These are phyloP conservation scores for Epistrophe eligans DNA, from an alignment of 2,888 invertebrate species.

Conservation along the genomic window DNA sequence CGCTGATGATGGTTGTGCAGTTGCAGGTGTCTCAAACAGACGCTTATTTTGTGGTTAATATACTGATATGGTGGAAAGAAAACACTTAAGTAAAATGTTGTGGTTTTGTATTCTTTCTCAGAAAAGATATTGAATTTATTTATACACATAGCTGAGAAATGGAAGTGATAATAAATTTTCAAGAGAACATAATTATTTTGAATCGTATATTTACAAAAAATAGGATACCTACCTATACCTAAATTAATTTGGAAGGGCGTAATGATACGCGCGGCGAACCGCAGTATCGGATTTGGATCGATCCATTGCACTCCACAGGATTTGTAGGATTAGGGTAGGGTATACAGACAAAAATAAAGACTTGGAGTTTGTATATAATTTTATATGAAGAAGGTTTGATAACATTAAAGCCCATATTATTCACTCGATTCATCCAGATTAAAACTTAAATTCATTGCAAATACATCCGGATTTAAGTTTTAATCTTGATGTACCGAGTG, in stretches of 20 bases:
- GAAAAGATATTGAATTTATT: conserved; percentile 52
- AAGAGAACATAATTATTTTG: neutral
- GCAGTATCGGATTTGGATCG: no score
- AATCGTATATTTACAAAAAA: neutral
- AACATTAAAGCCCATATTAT: no score
- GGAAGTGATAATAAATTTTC: conserved; percentile 35
- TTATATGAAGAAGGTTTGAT: no score
- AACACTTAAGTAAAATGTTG: conserved; percentile 52
- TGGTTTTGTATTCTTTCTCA: conserved; percentile 23
- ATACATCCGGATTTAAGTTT: no score
- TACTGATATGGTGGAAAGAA: conserved; percentile 40
- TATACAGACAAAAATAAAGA: no score
- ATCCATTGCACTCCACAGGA: no score
- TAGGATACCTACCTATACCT: neutral
- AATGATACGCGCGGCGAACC: neutral
- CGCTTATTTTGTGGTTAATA: conserved; percentile 49
- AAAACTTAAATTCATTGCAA: no score
- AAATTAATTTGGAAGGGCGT: neutral
- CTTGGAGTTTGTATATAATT: no score
- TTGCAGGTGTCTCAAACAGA: conserved; percentile 73
- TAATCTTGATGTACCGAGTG: no score
- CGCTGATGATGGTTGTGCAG: conserved; percentile 52
- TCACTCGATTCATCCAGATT: no score
- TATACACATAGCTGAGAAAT: conserved; percentile 35
- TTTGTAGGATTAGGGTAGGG: no score